Evolutionary conservation across 2,888 invertebrate species (phyloP).

Genomic region (Aethes cnicana): DNA sequence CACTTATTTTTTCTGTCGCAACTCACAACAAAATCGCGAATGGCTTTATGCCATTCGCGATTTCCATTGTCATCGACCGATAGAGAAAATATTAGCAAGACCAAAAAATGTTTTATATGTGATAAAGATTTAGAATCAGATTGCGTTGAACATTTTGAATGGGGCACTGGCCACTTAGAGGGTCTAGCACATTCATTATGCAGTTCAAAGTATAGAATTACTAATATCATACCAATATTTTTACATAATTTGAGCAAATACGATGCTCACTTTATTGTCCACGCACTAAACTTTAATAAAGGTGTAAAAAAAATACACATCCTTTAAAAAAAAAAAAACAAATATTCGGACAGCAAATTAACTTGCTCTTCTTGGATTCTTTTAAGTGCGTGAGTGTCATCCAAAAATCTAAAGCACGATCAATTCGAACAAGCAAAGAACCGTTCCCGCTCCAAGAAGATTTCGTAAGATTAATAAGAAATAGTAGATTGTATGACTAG

Average conservation of each 20-base stretch:
- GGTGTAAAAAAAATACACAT: no score
- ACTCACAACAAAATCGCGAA: neutral
- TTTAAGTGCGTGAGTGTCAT: slow-evolving; percentile 4
- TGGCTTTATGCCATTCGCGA: neutral
- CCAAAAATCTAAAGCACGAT: neutral
- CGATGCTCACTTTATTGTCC: no score
- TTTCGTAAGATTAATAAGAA: neutral
- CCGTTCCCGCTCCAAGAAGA: neutral
- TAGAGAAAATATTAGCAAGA: neutral
- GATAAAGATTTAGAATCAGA: neutral
- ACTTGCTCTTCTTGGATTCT: slow-evolving; percentile 3
- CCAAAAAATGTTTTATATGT: slow-evolving; percentile 1
- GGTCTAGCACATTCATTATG: slow-evolving; percentile 20
- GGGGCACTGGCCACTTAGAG: neutral
- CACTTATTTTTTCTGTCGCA: neutral
- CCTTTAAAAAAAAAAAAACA: neutral
- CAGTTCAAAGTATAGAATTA: no score
- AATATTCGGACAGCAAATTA: neutral
- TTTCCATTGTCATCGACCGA: neutral
- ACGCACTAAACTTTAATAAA: no score
- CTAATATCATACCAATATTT: no score
- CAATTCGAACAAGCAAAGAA: slow-evolving; percentile 8
- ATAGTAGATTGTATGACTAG: no score
- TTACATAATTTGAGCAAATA: no score
- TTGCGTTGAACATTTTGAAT: slow-evolving; percentile 1